Percentiles rank a stretch among this genome's conserved stretches.
Evolutionary conservation across 2,888 invertebrate species (phyloP).

Genomic region (Chrysomela aeneicollis): DNA sequence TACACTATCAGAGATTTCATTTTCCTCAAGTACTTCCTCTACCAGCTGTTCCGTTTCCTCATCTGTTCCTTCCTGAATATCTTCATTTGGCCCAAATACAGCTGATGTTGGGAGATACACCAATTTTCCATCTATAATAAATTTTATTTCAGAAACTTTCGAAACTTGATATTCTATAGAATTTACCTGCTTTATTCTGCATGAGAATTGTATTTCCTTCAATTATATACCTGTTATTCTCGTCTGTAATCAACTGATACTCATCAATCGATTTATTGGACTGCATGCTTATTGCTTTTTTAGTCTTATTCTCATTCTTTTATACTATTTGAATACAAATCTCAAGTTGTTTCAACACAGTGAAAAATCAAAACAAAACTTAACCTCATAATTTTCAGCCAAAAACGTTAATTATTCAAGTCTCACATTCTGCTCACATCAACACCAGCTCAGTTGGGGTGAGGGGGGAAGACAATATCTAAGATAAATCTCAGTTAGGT

Average conservation of each 20-base stretch:
- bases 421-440: neutral
- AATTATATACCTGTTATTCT: neutral
- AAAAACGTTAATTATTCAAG: neutral
- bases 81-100: slow-evolving; percentile 1
- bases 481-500: neutral
- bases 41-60: neutral
- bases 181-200: neutral
- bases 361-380: neutral
- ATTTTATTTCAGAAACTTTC: neutral
- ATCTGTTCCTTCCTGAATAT: neutral
- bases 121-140: slow-evolving; percentile 2
- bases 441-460: neutral
- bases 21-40: neutral
- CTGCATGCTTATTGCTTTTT: too few species aligned
- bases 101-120: neutral
- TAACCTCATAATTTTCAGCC: neutral
- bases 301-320: too few species aligned
- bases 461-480: neutral
- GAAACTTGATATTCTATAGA: neutral
- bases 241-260: neutral
- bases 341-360: too few species aligned
- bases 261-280: neutral
- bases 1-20: neutral
- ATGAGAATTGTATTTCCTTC: neutral
- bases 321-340: too few species aligned